Evolutionary conservation across 2,797 vertebrate genomes (phyloP), one percentile per base, ranked within the genome.

Genomic region (Presbytis comata): DNA sequence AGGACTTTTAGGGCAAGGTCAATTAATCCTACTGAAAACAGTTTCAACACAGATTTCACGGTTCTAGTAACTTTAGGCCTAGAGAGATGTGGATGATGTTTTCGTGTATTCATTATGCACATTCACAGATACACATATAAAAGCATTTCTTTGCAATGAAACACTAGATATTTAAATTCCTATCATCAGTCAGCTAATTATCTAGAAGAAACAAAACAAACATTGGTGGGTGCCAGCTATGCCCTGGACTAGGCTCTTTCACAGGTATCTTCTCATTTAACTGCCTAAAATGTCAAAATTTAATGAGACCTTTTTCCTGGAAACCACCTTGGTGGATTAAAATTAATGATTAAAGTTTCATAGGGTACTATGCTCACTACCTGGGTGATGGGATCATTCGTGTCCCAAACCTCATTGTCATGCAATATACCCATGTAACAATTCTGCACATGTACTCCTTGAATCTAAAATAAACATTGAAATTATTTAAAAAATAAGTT

Each of bases 291-390:
- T 78, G 30, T 48, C n/a, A 79, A 67, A 64, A 90, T 41, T 46
- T 24, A 57, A 36, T 46, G 3, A 64, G 26, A 17, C 36, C 11
- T 26, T 55, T 59, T 46, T 24, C 30, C 72, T 82, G n/a, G 90
- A 96, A 95, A 86, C 90, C 41, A 82, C 26, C 92, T 59, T n/a
- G 55, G 41, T 86, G 16, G 53, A 85, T 72, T 94, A 88, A 89
- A 80, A 87, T 95, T 44, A 96, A 30, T 78, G 48, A 78, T 70
- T 89, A 59, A 83, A 72, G 53, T 91, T 93, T 89, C 28, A 67
- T 9, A 67, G 64, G 33, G 64, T 67, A 67, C 64, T 67, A 67
- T n/a, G 64, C 64, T 67, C 64, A 67, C 33, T 67, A 67, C 33
- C 33, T 67, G 64, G 64, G 64, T 19, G 64, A 67, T 67, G 64